Base-by-base conservation (phyloP, 2,888 invertebrate genomes). In the Dynastes hyllus region DNA sequence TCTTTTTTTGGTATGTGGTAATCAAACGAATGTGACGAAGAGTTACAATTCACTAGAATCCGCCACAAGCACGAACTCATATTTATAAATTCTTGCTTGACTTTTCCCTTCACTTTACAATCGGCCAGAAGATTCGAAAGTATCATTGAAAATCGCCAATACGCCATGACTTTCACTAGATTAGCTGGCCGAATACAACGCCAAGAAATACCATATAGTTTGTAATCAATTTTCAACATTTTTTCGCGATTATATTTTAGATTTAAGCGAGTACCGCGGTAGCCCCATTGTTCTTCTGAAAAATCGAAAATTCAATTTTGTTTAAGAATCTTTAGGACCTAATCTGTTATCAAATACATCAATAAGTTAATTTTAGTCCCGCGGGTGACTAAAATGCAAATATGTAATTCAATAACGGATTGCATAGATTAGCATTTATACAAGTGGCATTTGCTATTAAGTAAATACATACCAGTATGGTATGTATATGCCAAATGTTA, bases 41-140 rank as follows among this genome's bases (percentile, higher is more conserved):
- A 83, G 83, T 83, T 83, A 83, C 84, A 83, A 85, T 85, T 86
- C 85, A 88, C 88, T 88, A 86, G 85, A 84, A 85, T 86, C 85
- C 83, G 84, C 86, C 83, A 85, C 84, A 84, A 83, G 84, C 81
- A 83, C 84, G 84, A 84, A 87, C 87, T 85, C 85, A 87, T 87
- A 88, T 88, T 87, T 88, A 88, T 88, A 88, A 88, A 88, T 87
- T 88, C 87, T 85, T 85, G 84, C 83, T 85, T 85, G 83, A 85
- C 85, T 86, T 87, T 88, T 87, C 88, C 88, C 88, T 88, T 88
- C 88, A 88, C 88, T 88, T 87, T 87, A 85, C 87, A 87, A 85
- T 85, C 83, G 87, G 80, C 84, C 88, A 87, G 80, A 66, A 66
- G 55, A 40, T 63, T 78, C 73, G 69, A 77, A 80, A 67, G 67